Conservation (phyloP, 2,797 vertebrate species). For the Sebastes kiyomatsui region DNA sequence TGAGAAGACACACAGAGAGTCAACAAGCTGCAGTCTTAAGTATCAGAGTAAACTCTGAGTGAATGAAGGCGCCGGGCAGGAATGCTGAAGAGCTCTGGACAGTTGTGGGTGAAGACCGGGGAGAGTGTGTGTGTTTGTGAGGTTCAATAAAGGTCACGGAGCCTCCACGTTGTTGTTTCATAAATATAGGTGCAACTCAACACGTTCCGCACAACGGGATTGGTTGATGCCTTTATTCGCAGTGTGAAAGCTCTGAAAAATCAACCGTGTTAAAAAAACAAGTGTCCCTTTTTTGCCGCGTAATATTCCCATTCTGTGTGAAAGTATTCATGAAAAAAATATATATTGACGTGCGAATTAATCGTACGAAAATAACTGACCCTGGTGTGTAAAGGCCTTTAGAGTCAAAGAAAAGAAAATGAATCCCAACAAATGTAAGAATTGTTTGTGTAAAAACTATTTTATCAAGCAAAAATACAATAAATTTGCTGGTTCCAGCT, state of each 20-base stretch:
- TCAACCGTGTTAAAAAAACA: no score
- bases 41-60: constrained; percentile 7
- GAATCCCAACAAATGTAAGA: background rate
- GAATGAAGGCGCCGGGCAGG: background rate
- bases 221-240: no score
- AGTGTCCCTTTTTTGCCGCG: no score
- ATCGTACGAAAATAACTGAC: no score
- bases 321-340: no score
- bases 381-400: no score
- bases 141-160: background rate
- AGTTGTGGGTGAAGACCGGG: background rate
- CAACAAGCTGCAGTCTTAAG: constrained; percentile 18
- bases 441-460: background rate
- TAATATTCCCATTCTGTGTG: no score
- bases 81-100: background rate
- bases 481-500: background rate
- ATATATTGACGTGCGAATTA: no score
- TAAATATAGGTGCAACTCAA: no score
- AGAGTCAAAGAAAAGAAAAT: background rate
- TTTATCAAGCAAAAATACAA: background rate
- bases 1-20: background rate
- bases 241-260: no score
- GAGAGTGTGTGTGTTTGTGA: background rate
- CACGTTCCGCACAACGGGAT: no score
- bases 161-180: no score